Percentiles rank a stretch among this genome's conserved stretches.
Evolutionary conservation across 1,140 invertebrate genomes (phyloP).

Genomic region (Zophobas atratus): DNA sequence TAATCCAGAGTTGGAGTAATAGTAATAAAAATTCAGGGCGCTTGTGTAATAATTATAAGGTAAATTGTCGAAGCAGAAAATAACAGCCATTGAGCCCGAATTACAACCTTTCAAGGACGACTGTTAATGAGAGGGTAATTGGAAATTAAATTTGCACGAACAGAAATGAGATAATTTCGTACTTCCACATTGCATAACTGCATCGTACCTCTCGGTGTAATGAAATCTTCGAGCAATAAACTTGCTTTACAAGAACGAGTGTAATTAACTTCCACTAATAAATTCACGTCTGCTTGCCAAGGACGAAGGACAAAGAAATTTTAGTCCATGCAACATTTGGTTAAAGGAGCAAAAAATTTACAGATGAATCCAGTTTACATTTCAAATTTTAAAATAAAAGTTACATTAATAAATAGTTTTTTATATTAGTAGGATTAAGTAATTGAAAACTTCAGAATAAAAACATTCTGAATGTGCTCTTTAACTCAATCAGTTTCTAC

Average conservation of each 20-base stretch:
- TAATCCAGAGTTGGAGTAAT: conserved; percentile 3
- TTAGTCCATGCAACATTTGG: too few species aligned
- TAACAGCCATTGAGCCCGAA: conserved; percentile 28
- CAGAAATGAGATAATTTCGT: conserved; percentile 23
- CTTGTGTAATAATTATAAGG: conserved; percentile 20
- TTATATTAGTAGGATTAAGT: too few species aligned
- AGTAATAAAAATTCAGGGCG: not conserved
- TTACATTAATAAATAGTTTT: too few species aligned
- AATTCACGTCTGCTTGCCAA: not conserved
- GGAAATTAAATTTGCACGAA: conserved; percentile 41
- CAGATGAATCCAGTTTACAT: too few species aligned
- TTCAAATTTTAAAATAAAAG: too few species aligned
- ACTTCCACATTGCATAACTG: conserved; percentile 35
- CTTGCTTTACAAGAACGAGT: conserved; percentile 4
- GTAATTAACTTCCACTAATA: conserved; percentile 10
- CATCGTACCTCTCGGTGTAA: conserved; percentile 13
- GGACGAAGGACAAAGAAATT: too few species aligned
- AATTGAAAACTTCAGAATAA: too few species aligned
- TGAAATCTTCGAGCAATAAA: conserved; percentile 7
- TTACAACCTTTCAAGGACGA: conserved; percentile 28
- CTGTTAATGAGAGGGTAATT: conserved; percentile 32
- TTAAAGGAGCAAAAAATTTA: too few species aligned
- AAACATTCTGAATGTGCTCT: too few species aligned
- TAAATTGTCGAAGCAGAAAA: conserved; percentile 32
- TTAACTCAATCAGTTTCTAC: too few species aligned